Conservation (phyloP, 2,113 vertebrate genomes). For the Sorex fumeus region DNA sequence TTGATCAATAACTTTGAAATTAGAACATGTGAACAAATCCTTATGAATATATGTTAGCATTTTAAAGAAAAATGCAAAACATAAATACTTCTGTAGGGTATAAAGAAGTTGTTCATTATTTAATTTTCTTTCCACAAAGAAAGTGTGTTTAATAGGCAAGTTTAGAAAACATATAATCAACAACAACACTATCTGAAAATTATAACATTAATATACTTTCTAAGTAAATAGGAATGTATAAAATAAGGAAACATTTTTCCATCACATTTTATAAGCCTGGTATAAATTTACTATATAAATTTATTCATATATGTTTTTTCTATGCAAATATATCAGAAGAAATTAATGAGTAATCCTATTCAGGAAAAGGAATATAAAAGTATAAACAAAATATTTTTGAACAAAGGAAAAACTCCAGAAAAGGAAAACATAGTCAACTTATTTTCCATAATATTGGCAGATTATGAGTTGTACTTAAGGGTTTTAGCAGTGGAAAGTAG, state of each 20-base stretch:
- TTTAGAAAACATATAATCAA: not conserved
- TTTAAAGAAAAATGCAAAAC: not conserved
- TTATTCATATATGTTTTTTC: no score
- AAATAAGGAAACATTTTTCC: not conserved
- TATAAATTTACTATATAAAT: not conserved
- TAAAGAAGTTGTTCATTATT: not conserved
- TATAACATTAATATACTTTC: not conserved
- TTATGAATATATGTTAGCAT: not conserved
- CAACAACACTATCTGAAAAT: no score
- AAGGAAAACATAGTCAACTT: not conserved
- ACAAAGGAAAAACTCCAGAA: not conserved
- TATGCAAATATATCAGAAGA: not conserved
- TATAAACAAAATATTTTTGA: constrained; percentile 26
- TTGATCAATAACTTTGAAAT: not conserved
- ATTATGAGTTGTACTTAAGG: not conserved
- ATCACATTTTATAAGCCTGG: not conserved
- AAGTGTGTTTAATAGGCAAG: not conserved
- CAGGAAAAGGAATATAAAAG: not conserved
- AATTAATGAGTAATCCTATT: not conserved
- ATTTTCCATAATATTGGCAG: not conserved
- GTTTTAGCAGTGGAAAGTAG: no score
- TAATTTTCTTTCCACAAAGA: not conserved
- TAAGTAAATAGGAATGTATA: not conserved
- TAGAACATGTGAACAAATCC: not conserved
- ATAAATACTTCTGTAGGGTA: not conserved